Percentiles rank a stretch among this genome's conserved stretches.
Evolutionary conservation across 1,140 invertebrate species (phyloP).

Genomic region (Sinella curviseta): DNA sequence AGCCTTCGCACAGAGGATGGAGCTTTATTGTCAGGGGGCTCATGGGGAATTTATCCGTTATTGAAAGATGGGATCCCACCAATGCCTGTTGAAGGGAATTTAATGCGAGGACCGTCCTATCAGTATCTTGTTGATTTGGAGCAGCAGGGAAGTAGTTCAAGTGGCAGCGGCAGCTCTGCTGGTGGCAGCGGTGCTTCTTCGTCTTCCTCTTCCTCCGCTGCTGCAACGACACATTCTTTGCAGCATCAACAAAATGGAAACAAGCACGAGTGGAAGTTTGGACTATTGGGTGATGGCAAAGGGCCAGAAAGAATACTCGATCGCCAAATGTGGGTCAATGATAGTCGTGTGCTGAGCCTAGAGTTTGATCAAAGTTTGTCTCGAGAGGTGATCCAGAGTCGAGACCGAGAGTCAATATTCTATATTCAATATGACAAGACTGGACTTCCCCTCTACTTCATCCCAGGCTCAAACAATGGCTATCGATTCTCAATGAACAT

Average conservation of each 20-base stretch:
- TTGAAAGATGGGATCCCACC: slow-evolving; percentile 29
- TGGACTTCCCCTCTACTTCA: slow-evolving; percentile 77
- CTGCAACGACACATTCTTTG: slow-evolving; percentile 9
- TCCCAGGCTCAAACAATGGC: slow-evolving; percentile 70
- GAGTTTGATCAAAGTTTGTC: slow-evolving; percentile 87
- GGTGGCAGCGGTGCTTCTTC: not conserved
- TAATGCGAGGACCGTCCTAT: slow-evolving; percentile 41
- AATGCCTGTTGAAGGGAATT: slow-evolving; percentile 40
- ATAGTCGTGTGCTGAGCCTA: slow-evolving; percentile 76
- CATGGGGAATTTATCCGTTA: slow-evolving; percentile 43
- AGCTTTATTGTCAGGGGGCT: slow-evolving; percentile 33
- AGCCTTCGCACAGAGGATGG: slow-evolving; percentile 39
- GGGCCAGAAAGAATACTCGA: slow-evolving; percentile 44
- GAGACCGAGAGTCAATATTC: slow-evolving; percentile 74
- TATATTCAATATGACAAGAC: slow-evolving; percentile 82
- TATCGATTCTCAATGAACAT: slow-evolving; percentile 69
- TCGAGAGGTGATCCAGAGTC: slow-evolving; percentile 84
- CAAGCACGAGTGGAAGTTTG: slow-evolving; percentile 48
- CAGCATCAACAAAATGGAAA: slow-evolving; percentile 21
- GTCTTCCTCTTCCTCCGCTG: not conserved
- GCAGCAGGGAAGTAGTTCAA: not conserved
- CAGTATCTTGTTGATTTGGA: slow-evolving; percentile 34
- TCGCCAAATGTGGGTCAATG: slow-evolving; percentile 60
- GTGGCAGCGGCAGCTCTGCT: not conserved
- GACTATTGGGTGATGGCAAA: slow-evolving; percentile 39